These are phyloP conservation scores for Eublepharis macularius DNA, from an alignment of 2,113 vertebrate species.

Conservation along the genomic window DNA sequence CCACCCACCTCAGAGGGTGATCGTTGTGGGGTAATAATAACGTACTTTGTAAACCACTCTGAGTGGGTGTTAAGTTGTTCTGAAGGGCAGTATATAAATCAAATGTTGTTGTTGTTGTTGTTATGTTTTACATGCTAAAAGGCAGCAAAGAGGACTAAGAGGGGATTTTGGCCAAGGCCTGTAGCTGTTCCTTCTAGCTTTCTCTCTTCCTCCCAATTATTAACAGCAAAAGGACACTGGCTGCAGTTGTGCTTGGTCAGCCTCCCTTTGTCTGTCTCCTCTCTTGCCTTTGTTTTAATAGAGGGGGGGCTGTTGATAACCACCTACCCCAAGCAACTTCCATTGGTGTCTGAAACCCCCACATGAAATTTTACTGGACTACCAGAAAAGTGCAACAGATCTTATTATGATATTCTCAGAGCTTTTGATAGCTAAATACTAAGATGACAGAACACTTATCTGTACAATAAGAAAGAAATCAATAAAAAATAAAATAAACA, in stretches of 20 bases:
- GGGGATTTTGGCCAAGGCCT: background rate
- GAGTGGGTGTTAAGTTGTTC: too few relatives aligned
- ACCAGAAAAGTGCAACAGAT: too few relatives aligned
- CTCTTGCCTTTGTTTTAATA: background rate
- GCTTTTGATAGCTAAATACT: background rate
- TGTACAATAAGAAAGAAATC: background rate
- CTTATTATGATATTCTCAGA: background rate
- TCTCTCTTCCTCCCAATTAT: too few relatives aligned
- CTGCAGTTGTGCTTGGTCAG: background rate
- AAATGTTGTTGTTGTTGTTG: too few relatives aligned
- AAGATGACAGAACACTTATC: background rate
- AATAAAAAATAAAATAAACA: slow-evolving; percentile 3
- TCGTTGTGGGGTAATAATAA: too few relatives aligned
- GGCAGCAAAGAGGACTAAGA: too few relatives aligned
- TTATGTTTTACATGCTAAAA: too few relatives aligned
- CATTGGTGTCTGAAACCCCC: too few relatives aligned
- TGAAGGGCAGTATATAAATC: too few relatives aligned
- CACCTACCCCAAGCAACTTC: background rate
- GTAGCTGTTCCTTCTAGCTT: background rate
- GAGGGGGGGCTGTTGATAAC: background rate
- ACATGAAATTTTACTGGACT: too few relatives aligned
- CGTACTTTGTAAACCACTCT: too few relatives aligned
- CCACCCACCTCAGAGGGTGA: too few relatives aligned
- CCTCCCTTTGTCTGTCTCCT: background rate
- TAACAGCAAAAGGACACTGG: background rate